These are phyloP conservation scores for Mus spretus DNA, from an alignment of 2,797 vertebrate species.

Conservation along the genomic window DNA sequence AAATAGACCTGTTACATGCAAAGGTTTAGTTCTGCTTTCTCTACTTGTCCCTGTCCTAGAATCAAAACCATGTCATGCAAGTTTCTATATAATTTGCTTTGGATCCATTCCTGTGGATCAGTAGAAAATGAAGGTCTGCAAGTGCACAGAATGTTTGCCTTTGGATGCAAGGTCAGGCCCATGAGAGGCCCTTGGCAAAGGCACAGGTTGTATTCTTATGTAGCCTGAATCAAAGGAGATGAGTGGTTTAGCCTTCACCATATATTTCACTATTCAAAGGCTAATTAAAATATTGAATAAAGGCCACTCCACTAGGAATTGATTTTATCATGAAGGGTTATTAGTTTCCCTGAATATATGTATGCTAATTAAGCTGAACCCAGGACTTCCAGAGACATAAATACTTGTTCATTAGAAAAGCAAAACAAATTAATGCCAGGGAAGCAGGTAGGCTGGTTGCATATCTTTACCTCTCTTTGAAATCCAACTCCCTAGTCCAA, in stretches of 20 bases:
- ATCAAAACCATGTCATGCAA: neutral
- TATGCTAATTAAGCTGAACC: neutral
- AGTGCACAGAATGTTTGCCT: neutral
- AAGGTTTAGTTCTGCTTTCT: neutral
- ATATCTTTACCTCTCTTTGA: neutral
- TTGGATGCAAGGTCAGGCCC: neutral
- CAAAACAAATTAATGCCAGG: neutral
- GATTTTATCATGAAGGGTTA: slow-evolving; percentile 21
- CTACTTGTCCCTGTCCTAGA: neutral
- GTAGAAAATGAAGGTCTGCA: neutral
- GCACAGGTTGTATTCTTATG: neutral
- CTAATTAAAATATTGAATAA: slow-evolving; percentile 60
- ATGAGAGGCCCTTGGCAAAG: neutral
- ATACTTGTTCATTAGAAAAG: neutral
- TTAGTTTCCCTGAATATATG: neutral
- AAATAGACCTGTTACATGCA: neutral
- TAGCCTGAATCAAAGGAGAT: neutral
- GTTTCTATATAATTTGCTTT: neutral
- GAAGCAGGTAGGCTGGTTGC: neutral
- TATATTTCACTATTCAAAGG: slow-evolving; percentile 29
- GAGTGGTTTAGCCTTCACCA: neutral
- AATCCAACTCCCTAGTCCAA: neutral
- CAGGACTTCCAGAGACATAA: slow-evolving; percentile 30
- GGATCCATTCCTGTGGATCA: neutral
- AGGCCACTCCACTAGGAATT: neutral